These are phyloP conservation scores for Gerris buenoi DNA, from an alignment of 1,140 invertebrate genomes.

Conservation along the genomic window DNA sequence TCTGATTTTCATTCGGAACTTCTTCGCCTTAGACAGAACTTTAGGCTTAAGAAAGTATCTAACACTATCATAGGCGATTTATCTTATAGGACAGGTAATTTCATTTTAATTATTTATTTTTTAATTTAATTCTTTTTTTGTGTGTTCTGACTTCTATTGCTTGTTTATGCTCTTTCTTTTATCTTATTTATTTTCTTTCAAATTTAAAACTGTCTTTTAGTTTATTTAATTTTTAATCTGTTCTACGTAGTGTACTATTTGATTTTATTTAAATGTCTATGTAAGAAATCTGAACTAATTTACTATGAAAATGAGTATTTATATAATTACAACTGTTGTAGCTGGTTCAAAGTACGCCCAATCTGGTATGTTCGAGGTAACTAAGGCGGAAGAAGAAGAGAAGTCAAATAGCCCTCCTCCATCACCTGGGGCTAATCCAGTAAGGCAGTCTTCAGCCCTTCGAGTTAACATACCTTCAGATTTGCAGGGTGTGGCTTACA, in stretches of 20 bases:
- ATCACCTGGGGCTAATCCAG: constrained; percentile 29
- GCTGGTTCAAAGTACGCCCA: constrained; percentile 84
- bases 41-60: constrained; percentile 87
- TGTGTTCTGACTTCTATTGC: no score
- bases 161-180: no score
- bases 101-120: no score
- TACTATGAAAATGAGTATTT: no score
- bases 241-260: no score
- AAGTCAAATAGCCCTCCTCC: constrained; percentile 35
- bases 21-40: constrained; percentile 75
- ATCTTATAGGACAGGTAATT: constrained; percentile 74
- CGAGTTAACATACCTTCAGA: constrained; percentile 83
- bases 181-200: no score
- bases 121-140: no score
- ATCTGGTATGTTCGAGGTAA: constrained; percentile 90
- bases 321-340: no score
- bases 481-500: constrained; percentile 87
- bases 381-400: constrained; percentile 75
- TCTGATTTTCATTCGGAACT: constrained; percentile 89
- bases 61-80: constrained; percentile 92
- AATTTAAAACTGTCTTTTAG: no score
- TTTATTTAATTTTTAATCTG: no score
- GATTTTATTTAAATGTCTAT: no score
- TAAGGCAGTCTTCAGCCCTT: constrained; percentile 59
- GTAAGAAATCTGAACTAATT: no score